Evolutionary conservation across 2,797 vertebrate species (phyloP).

Genomic region (Tamandua tetradactyla): DNA sequence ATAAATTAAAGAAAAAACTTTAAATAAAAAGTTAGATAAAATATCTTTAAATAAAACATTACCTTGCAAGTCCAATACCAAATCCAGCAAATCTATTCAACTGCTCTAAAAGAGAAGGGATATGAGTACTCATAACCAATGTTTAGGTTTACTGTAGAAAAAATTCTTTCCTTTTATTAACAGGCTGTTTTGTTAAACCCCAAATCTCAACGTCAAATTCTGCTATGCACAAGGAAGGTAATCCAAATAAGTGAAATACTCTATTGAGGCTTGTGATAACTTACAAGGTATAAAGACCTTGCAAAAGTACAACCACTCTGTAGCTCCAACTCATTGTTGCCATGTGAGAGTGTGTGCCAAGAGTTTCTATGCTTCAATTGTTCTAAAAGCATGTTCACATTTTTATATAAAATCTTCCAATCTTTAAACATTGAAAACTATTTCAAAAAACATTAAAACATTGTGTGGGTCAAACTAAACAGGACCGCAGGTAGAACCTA

Average conservation of each 20-base stretch:
- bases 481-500: background rate
- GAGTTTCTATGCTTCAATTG: background rate
- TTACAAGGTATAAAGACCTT: background rate
- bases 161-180: background rate
- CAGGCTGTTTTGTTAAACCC: background rate
- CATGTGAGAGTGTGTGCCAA: background rate
- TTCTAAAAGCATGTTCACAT: background rate
- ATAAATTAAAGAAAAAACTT: constrained; percentile 16
- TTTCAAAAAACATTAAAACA: constrained; percentile 22
- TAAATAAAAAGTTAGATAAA: constrained; percentile 6
- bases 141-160: constrained; percentile 50
- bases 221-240: background rate
- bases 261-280: background rate
- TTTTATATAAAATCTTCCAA: background rate
- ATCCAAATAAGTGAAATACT: background rate
- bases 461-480: background rate
- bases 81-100: constrained; percentile 97
- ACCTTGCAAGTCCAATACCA: constrained; percentile 98
- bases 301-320: background rate
- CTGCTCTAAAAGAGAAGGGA: constrained; percentile 89
- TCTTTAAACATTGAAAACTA: constrained; percentile 9
- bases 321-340: background rate
- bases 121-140: constrained; percentile 68
- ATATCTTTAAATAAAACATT: constrained; percentile 63
- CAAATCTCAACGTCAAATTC: background rate